Evolutionary conservation across 2,797 vertebrate genomes (phyloP).

Genomic region (Miichthys miiuy): DNA sequence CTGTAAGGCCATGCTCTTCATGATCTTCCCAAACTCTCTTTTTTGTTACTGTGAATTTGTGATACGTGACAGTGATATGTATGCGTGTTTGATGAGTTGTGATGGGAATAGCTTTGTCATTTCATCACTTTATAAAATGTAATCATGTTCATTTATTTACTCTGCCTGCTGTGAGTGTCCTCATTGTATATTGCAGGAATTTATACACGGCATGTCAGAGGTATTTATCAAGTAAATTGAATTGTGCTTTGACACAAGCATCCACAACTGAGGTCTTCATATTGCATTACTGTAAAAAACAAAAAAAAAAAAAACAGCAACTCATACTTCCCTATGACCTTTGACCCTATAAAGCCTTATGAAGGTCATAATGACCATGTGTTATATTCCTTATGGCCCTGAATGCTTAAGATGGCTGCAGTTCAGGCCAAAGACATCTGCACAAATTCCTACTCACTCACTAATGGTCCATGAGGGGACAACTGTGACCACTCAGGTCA

Average conservation of each 20-base stretch:
- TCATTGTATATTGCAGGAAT: slow-evolving; percentile 19
- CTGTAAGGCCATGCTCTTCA: background rate
- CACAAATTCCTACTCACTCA: background rate
- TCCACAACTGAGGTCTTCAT: slow-evolving; percentile 4
- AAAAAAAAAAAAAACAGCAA: background rate
- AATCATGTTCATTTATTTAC: slow-evolving; percentile 10
- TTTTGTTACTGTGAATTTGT: background rate
- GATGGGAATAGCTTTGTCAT: background rate
- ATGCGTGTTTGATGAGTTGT: background rate
- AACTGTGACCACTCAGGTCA: background rate
- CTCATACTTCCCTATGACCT: slow-evolving; percentile 14
- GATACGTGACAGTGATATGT: background rate
- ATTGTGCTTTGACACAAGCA: slow-evolving; percentile 13
- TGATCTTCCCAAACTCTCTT: background rate
- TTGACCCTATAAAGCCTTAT: slow-evolving; percentile 15
- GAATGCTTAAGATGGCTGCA: slow-evolving; percentile 13
- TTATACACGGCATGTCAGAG: background rate
- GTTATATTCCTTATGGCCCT: slow-evolving; percentile 23
- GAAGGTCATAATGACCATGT: slow-evolving; percentile 3
- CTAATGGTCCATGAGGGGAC: slow-evolving; percentile 9
- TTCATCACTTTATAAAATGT: background rate
- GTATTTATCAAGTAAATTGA: slow-evolving; percentile 40
- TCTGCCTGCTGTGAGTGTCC: background rate
- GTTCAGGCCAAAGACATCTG: slow-evolving; percentile 4
- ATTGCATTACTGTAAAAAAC: slow-evolving; percentile 17